Evolutionary conservation across 2,888 invertebrate genomes (phyloP).

Genomic region (Ellobium chinense): DNA sequence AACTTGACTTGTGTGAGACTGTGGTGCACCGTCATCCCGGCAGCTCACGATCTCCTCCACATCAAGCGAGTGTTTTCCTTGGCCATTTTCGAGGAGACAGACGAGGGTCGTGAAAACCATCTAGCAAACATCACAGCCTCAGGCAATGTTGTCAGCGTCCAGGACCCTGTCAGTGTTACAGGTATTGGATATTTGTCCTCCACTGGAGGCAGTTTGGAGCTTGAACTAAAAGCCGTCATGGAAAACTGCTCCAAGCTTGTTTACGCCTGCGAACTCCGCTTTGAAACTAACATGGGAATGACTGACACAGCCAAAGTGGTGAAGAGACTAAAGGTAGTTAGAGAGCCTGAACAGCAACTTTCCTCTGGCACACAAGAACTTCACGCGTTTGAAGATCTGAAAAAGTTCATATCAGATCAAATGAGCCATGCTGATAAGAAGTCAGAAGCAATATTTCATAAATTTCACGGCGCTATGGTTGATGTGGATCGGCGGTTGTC

Average conservation of each 20-base stretch:
- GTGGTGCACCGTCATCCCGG: background rate
- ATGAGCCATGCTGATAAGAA: background rate
- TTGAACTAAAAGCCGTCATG: background rate
- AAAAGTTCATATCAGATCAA: background rate
- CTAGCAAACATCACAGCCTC: background rate
- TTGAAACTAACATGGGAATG: background rate
- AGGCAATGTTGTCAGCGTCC: background rate
- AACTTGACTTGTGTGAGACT: constrained; percentile 10
- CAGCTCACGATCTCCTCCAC: background rate
- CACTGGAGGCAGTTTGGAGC: background rate
- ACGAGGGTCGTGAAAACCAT: background rate
- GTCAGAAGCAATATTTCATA: background rate
- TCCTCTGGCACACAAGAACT: background rate
- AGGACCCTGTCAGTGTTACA: background rate
- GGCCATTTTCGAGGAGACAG: background rate
- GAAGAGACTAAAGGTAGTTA: background rate
- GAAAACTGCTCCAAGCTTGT: background rate
- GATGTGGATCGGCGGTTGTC: background rate
- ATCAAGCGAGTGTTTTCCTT: constrained; percentile 5
- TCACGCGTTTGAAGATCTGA: background rate
- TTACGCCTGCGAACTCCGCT: background rate
- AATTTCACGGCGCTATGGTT: background rate
- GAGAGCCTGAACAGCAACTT: background rate
- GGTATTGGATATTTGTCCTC: background rate
- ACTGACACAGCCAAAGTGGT: background rate